These are phyloP conservation scores for Anastrepha ludens DNA, from an alignment of 1,140 invertebrate species.

Conservation along the genomic window DNA sequence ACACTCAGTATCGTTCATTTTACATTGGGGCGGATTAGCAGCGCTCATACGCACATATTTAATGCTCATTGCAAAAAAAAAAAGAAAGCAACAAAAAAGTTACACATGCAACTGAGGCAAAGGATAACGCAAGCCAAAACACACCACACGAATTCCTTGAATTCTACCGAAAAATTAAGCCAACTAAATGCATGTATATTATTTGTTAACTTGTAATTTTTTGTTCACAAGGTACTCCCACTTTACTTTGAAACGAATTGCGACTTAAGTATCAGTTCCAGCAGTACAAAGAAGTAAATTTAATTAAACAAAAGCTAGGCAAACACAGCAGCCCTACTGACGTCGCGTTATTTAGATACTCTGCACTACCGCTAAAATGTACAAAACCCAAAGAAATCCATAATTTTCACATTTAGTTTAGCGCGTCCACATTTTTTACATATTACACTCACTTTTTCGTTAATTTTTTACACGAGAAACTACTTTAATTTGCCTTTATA, in stretches of 20 bases:
- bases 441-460: not conserved
- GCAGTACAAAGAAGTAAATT: slow-evolving; percentile 39
- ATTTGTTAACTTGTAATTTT: not conserved
- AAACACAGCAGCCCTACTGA: slow-evolving; percentile 29
- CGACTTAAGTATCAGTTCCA: slow-evolving; percentile 37
- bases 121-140: slow-evolving; percentile 12
- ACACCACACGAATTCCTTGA: not conserved
- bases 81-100: not conserved
- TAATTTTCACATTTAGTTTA: not conserved
- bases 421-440: not conserved
- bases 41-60: not conserved
- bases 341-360: not conserved
- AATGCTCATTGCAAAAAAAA: not conserved
- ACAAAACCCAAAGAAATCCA: not conserved
- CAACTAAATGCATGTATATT: not conserved
- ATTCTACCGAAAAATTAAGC: not conserved
- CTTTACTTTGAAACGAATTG: not conserved
- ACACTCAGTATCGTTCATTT: not conserved
- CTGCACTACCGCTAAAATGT: not conserved
- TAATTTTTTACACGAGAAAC: not conserved
- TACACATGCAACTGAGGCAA: not conserved
- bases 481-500: not conserved
- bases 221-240: not conserved
- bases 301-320: slow-evolving; percentile 44
- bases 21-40: not conserved